These are phyloP conservation scores for Prionchulus punctatus DNA, from an alignment of 2,888 invertebrate genomes.

Conservation along the genomic window DNA sequence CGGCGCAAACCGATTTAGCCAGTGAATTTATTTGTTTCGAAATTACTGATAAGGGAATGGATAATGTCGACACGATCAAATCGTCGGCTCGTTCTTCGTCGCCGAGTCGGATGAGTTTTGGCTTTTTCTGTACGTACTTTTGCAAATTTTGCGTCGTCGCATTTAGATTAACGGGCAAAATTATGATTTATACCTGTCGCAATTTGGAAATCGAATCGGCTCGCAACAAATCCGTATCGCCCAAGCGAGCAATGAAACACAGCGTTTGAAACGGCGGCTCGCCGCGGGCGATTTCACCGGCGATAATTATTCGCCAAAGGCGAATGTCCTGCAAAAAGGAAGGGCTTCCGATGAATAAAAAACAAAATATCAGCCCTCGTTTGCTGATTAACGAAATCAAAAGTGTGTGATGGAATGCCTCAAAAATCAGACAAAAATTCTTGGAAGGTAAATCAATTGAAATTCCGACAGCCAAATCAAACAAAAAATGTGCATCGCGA, in stretches of 20 bases:
- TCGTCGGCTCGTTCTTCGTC: not conserved
- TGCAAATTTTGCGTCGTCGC: not conserved
- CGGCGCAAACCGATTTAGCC: too few relatives aligned
- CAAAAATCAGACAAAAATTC: too few relatives aligned
- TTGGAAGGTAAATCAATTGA: too few relatives aligned
- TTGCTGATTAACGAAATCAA: too few relatives aligned
- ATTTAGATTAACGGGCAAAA: not conserved
- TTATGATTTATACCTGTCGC: not conserved
- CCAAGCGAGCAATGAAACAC: not conserved
- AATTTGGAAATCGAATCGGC: not conserved
- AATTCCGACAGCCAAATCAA: too few relatives aligned
- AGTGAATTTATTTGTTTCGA: too few relatives aligned
- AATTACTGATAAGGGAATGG: not conserved
- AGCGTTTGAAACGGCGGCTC: not conserved
- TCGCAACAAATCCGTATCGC: not conserved
- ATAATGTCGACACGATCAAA: not conserved
- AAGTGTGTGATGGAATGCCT: too few relatives aligned
- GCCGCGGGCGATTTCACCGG: not conserved
- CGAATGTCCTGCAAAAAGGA: not conserved
- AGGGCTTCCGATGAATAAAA: not conserved
- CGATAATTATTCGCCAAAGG: not conserved
- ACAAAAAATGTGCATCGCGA: too few relatives aligned
- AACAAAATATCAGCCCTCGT: too few relatives aligned
- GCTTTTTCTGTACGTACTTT: not conserved
- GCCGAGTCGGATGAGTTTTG: not conserved